These are phyloP conservation scores for Lampris incognitus DNA, from an alignment of 2,113 vertebrate genomes.

Conservation along the genomic window DNA sequence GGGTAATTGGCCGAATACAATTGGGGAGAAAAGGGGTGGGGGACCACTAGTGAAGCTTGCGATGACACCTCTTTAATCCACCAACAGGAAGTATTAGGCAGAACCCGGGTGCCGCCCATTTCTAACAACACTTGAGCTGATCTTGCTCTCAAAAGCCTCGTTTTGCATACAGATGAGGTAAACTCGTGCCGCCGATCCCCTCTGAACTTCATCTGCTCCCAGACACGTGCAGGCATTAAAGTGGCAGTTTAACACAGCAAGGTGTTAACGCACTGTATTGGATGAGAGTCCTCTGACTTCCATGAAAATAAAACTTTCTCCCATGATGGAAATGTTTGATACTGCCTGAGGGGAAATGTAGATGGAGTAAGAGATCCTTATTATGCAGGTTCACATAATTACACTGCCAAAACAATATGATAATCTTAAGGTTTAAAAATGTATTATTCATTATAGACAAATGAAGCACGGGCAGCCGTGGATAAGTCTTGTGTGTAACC, in stretches of 20 bases:
- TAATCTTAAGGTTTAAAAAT: conserved; percentile 7
- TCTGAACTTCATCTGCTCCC: not conserved
- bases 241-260: not conserved
- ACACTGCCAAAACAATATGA: conserved; percentile 6
- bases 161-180: not conserved
- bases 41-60: not conserved
- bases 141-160: not conserved
- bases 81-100: not conserved
- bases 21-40: no score
- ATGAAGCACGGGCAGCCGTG: conserved; percentile 32
- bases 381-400: not conserved
- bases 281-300: no score
- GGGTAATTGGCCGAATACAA: no score
- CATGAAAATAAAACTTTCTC: conserved; percentile 5
- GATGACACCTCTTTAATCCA: not conserved
- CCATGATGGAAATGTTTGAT: conserved; percentile 2
- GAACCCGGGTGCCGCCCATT: no score
- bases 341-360: not conserved
- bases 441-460: conserved; percentile 12
- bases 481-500: conserved; percentile 46
- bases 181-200: not conserved
- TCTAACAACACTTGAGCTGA: not conserved
- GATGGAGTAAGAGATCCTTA: not conserved
- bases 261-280: not conserved
- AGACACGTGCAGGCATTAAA: not conserved